Base-by-base conservation (phyloP, 2,888 invertebrate species). In the Phymatocera aterrima region DNA sequence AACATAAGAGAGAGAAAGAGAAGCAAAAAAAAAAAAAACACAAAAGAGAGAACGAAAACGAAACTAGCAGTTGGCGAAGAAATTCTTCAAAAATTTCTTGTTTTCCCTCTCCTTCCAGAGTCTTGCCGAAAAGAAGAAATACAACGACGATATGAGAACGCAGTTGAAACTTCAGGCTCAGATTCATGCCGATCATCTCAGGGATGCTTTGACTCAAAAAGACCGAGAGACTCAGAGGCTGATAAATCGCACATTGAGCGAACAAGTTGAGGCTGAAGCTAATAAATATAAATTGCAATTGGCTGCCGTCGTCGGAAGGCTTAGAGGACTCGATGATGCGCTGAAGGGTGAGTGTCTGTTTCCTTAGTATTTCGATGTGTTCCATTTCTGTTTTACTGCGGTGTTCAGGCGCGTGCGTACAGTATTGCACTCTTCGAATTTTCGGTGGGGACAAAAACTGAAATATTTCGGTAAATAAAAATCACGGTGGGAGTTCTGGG, bases 81-180 rank as follows among this genome's bases (percentile, higher is more conserved):
- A 40, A 60, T 24, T 60, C 2, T 15, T 28, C 60, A 15, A 60
- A 60, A 6, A 10, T 51, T 51, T 74, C 15, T 74, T 15, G 48
- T 43, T 34, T 43, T 51, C 21, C 28, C 4, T 31, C 24, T 46
- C 8, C 24, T 3, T 24, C 6, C 87, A 95, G 95, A 91, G 94
- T 80, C 90, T 96, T 78, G 91, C 93, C 85, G 91, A 95, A 54
- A 93, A 94, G 74, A 90, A 89, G 79, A 83, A 46, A 1, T 85
- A 94, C 34, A 95, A 97, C 86, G 92, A 93, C 68, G 95, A 95
- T 80, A 90, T 98, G 78, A 94, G 96, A 61, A 93, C 94, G 15
- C 95, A 97, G 85, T 89, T 99, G 79, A 96, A 96, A 87, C 93
- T 96, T 75, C 98, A 98, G 86, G 94, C 95, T 1, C 96, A 97